These are phyloP conservation scores for Pyrgus malvae DNA, from an alignment of 2,888 invertebrate genomes.

Conservation along the genomic window DNA sequence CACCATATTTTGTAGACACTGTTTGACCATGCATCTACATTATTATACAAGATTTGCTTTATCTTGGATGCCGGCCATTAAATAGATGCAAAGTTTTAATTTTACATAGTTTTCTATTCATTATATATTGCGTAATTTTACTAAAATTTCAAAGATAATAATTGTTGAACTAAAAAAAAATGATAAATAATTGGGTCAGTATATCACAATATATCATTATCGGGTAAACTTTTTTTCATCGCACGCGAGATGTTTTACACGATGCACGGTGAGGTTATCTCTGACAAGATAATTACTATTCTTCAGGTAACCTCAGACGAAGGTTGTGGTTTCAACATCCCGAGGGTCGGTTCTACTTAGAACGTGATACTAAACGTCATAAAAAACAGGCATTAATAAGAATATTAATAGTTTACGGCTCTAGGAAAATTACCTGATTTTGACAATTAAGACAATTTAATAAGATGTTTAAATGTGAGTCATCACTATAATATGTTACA, in stretches of 20 bases:
- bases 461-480: neutral
- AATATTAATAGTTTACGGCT: neutral
- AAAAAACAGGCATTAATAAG: neutral
- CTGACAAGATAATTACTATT: constrained; percentile 16
- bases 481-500: neutral
- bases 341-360: constrained; percentile 3
- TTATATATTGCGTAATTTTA: no score
- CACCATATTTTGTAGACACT: no score
- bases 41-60: no score
- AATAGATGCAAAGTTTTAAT: no score
- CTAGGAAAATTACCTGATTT: neutral
- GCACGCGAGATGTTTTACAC: neutral
- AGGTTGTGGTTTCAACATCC: constrained; percentile 21
- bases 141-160: no score
- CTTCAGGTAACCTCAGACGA: constrained; percentile 7
- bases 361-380: constrained; percentile 1
- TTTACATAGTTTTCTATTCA: no score
- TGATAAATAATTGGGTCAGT: no score
- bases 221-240: no score
- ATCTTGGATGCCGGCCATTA: no score
- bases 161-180: no score
- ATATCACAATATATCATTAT: no score
- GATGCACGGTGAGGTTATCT: constrained; percentile 10
- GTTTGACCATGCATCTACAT: no score
- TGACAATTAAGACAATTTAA: neutral